phyloP scores from a whole-genome alignment of 2,888 invertebrate species.

The Tridacna crocea region DNA sequence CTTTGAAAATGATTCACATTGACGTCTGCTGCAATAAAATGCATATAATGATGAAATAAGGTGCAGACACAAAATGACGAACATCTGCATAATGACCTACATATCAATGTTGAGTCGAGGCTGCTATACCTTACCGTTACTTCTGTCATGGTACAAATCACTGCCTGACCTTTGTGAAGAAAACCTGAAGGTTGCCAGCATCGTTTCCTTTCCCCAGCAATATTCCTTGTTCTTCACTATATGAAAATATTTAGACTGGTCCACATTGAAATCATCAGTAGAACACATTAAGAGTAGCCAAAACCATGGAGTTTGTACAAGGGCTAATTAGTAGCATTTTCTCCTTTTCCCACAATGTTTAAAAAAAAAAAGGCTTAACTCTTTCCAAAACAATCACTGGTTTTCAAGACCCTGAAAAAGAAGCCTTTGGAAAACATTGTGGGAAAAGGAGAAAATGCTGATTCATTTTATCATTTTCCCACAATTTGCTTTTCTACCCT shows the following conservation, averaged over 20 bases:
- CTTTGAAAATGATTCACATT: neutral
- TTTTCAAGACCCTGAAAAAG: no score
- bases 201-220: neutral
- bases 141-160: neutral
- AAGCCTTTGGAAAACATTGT: no score
- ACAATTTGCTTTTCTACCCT: no score
- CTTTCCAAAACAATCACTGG: neutral
- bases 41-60: neutral
- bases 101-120: neutral
- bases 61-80: neutral
- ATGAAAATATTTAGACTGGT: neutral
- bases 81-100: neutral
- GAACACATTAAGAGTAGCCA: no score
- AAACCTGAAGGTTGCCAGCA: neutral
- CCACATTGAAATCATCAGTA: no score
- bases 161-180: neutral
- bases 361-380: no score
- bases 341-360: neutral
- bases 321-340: no score
- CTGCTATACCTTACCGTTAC: neutral
- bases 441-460: no score
- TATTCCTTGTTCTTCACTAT: no score
- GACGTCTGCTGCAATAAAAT: slow-evolving; percentile 11
- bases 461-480: no score
- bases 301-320: no score